Base-by-base conservation (phyloP, 92 coral and sea anemone species). In the Phymanthus crucifer region DNA sequence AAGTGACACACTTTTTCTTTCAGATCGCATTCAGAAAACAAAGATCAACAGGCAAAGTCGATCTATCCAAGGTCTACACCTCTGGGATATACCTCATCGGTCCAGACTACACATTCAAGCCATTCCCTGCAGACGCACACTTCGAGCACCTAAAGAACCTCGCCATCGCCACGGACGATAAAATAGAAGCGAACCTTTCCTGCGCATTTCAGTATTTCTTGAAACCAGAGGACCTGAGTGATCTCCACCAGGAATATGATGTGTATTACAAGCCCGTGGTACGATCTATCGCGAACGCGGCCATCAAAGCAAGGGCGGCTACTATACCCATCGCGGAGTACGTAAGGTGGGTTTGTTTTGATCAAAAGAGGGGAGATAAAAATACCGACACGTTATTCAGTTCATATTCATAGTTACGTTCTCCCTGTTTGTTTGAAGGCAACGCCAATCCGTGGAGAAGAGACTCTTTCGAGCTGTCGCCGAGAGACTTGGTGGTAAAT, bases 101-200 rank as follows among this genome's bases (percentile, higher is more conserved):
- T 18, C 93, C 93, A 21, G 93, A 89, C 40, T 89, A 72, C 75
- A 83, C 93, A 0, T 89, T 89, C 85, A 89, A 89, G 76, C 52
- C 77, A 16, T 89, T 89, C 78, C 37, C 38, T 7, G 90, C 93
- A 6, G 88, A 83, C 33, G 93, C 87, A 0, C 90, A 89, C n/a
- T 89, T 73, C 34, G 93, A 82, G 52, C 47, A 56, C 52, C 77
- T 89, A 33, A 24, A 72, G 43, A 50, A 79, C 27, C 78, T 89
- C 79, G 65, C 65, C 3, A 80, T 82, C 43, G 86, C 70, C 83
- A 72, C 93, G 16, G 83, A 73, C 5, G 90, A 86, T 61, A 86
- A 83, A 33, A 81, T 82, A 0, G 93, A 83, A 75, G 87, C 86
- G 50, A 81, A 76, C 29, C 78, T 89, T 13, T 84, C 90, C 11